phyloP scores from a whole-genome alignment of 2,797 vertebrate species.

The Ciconia nigra region DNA sequence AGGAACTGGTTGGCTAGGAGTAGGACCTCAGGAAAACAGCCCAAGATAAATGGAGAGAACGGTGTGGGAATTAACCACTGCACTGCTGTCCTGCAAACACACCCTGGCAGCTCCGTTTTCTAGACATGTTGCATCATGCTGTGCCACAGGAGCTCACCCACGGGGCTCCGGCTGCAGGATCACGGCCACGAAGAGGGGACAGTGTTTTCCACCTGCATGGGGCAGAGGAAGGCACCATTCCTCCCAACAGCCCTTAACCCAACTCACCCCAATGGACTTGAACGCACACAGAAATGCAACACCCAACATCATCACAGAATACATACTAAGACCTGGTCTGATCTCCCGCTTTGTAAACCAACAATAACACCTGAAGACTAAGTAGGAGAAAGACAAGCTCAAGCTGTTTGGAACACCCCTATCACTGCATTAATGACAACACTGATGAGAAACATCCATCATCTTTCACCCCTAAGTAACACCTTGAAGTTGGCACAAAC shows the following conservation, averaged over 20 bases:
- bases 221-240: not conserved
- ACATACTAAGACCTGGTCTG: not conserved
- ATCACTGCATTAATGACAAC: not conserved
- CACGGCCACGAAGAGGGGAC: fast-evolving
- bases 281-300: not conserved
- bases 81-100: not conserved
- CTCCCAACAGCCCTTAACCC: not conserved
- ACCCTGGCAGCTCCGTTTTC: fast-evolving
- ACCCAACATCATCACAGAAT: not conserved
- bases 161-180: not conserved
- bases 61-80: not conserved
- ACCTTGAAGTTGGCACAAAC: not conserved
- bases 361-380: not conserved
- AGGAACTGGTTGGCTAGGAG: not conserved
- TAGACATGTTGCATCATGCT: fast-evolving
- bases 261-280: not conserved
- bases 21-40: not conserved
- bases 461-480: not conserved
- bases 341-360: not conserved
- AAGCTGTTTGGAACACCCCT: not conserved
- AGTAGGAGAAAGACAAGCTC: not conserved
- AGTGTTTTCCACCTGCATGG: fast-evolving
- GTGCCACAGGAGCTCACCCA: not conserved
- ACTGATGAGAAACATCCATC: not conserved
- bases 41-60: not conserved